Evolutionary conservation across 1,140 invertebrate species (phyloP).

Genomic region (Coelopa frigida): DNA sequence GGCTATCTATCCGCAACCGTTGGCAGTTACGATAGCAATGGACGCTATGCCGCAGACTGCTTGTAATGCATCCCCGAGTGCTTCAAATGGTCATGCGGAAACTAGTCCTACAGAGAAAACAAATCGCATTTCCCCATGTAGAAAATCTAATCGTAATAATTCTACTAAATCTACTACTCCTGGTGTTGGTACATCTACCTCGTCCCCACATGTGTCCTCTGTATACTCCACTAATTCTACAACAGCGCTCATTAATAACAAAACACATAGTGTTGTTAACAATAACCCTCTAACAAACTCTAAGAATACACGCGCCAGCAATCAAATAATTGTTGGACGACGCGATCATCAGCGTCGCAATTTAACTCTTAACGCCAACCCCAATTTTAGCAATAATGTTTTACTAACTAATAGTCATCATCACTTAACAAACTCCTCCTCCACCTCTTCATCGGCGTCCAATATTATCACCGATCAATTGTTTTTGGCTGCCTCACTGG

Average conservation of each 20-base stretch:
- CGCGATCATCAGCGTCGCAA: constrained; percentile 14
- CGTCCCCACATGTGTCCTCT: constrained; percentile 6
- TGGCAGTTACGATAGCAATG: constrained; percentile 8
- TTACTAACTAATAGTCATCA: constrained; percentile 16
- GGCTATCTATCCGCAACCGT: constrained; percentile 16
- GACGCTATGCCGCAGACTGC: constrained; percentile 18
- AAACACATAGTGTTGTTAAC: constrained; percentile 6
- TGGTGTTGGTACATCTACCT: constrained; percentile 14
- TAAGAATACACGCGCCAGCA: constrained; percentile 4
- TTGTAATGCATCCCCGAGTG: constrained; percentile 26
- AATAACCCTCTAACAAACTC: constrained; percentile 14
- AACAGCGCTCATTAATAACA: too few relatives aligned
- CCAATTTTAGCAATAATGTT: constrained; percentile 13
- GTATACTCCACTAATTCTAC: constrained; percentile 5
- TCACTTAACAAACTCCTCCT: constrained; percentile 8
- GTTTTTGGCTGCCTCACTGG: constrained; percentile 18
- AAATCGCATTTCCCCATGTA: constrained; percentile 2
- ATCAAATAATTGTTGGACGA: constrained; percentile 14
- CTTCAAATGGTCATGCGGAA: constrained; percentile 28
- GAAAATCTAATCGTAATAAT: constrained; percentile 29
- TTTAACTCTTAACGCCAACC: constrained; percentile 7
- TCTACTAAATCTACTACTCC: constrained; percentile 23
- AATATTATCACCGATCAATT: constrained; percentile 16
- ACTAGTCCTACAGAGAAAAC: constrained; percentile 28
- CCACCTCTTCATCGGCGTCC: constrained; percentile 9